Evolutionary conservation across 1,140 invertebrate species (phyloP).

Genomic region (Drosophila bipectinata): DNA sequence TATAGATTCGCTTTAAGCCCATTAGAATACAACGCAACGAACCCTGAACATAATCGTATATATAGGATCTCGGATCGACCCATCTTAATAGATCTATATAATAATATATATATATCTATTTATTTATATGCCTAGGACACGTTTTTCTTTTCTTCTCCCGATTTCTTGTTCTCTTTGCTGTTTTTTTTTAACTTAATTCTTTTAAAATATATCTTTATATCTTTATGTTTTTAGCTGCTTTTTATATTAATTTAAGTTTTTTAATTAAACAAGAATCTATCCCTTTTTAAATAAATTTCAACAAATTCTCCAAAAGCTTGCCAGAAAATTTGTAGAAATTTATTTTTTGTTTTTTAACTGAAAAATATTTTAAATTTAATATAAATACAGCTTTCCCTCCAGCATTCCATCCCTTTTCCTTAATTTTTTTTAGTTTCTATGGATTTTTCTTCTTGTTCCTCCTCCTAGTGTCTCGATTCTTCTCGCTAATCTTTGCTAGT

Average conservation of each 20-base stretch:
- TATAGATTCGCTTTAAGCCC: conserved; percentile 16
- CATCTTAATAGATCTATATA: neutral
- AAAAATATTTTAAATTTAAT: neutral
- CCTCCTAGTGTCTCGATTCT: neutral
- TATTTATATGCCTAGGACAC: conserved; percentile 17
- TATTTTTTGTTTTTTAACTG: too few relatives aligned
- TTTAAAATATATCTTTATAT: neutral
- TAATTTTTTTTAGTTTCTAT: neutral
- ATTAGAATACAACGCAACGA: conserved; percentile 6
- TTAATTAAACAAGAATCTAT: neutral
- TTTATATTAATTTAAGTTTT: neutral
- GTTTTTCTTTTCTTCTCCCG: neutral
- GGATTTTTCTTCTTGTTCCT: neutral
- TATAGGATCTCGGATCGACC: conserved; percentile 8
- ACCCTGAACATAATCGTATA: neutral
- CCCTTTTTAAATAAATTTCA: neutral
- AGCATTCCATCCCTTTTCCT: too few relatives aligned
- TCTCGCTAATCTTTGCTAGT: neutral
- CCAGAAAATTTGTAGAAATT: neutral
- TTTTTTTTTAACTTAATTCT: neutral
- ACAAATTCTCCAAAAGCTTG: neutral
- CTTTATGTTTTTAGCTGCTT: neutral
- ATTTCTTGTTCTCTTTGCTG: conserved; percentile 4
- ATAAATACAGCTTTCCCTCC: neutral
- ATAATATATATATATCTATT: neutral